Evolutionary conservation across 2,888 invertebrate genomes (phyloP).

Genomic region (Tetropium fuscum): DNA sequence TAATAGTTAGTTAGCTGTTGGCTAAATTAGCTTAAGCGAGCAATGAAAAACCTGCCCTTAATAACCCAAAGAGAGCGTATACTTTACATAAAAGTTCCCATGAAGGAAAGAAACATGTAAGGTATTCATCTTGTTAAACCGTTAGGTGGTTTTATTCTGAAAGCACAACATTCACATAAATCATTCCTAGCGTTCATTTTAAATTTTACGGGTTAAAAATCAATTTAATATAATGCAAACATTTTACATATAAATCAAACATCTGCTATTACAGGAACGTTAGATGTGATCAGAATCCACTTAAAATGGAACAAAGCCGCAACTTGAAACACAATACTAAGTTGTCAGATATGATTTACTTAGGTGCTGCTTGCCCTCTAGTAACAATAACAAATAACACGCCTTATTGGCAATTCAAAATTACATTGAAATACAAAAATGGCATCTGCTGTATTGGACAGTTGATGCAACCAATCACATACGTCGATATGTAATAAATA

Average conservation of each 20-base stretch:
- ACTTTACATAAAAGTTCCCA: too few relatives aligned
- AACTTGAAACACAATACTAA: constrained; percentile 49
- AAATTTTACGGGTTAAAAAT: constrained; percentile 4
- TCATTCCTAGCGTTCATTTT: too few relatives aligned
- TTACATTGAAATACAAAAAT: constrained; percentile 54
- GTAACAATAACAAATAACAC: constrained; percentile 55
- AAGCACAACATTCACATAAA: too few relatives aligned
- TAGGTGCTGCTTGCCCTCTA: constrained; percentile 45
- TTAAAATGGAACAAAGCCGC: constrained; percentile 54
- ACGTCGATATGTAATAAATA: constrained; percentile 61
- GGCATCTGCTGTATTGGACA: constrained; percentile 59
- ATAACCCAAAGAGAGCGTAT: too few relatives aligned
- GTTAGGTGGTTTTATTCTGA: too few relatives aligned
- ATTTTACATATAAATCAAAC: constrained; percentile 46
- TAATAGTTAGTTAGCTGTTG: too few relatives aligned
- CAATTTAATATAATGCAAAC: not conserved
- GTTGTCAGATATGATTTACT: constrained; percentile 62
- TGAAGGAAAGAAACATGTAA: too few relatives aligned
- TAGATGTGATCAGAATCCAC: constrained; percentile 53
- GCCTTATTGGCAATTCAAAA: constrained; percentile 56
- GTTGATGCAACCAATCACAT: constrained; percentile 59
- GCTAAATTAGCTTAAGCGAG: too few relatives aligned
- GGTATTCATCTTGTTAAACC: too few relatives aligned
- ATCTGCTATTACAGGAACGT: constrained; percentile 53
- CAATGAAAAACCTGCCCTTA: too few relatives aligned